phyloP scores from a whole-genome alignment of 2,113 vertebrate species.

The Sprattus sprattus region DNA sequence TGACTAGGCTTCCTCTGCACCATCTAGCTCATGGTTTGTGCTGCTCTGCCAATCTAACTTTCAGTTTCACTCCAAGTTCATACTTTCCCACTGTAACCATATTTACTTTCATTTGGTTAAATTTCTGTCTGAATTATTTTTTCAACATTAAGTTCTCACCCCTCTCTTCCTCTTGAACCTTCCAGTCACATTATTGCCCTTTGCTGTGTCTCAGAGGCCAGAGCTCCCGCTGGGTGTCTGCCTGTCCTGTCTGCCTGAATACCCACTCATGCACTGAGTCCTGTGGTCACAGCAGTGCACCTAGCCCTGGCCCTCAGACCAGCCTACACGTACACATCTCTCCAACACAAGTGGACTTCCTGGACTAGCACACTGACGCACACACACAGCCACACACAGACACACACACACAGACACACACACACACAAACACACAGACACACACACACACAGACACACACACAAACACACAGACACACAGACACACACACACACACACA shows the following conservation, averaged over 20 bases:
- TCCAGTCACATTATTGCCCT: not conserved
- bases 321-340: not conserved
- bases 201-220: not conserved
- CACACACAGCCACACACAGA: not conserved
- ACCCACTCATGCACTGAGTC: constrained; percentile 6
- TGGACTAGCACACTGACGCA: not conserved
- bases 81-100: not conserved
- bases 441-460: too few relatives aligned
- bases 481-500: not conserved
- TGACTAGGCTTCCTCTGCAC: not conserved
- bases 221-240: constrained; percentile 18
- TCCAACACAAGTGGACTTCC: not conserved
- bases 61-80: not conserved
- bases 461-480: too few relatives aligned
- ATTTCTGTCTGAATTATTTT: not conserved
- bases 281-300: not conserved
- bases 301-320: not conserved
- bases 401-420: not conserved
- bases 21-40: not conserved
- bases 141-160: not conserved
- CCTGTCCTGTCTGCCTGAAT: constrained; percentile 16
- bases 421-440: too few relatives aligned
- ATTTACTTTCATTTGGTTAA: not conserved
- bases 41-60: not conserved
- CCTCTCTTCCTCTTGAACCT: not conserved